Evolutionary conservation across 2,888 invertebrate genomes (phyloP), one percentile per base, ranked within the genome.

Genomic region (Caenorhabditis macrosperma): DNA sequence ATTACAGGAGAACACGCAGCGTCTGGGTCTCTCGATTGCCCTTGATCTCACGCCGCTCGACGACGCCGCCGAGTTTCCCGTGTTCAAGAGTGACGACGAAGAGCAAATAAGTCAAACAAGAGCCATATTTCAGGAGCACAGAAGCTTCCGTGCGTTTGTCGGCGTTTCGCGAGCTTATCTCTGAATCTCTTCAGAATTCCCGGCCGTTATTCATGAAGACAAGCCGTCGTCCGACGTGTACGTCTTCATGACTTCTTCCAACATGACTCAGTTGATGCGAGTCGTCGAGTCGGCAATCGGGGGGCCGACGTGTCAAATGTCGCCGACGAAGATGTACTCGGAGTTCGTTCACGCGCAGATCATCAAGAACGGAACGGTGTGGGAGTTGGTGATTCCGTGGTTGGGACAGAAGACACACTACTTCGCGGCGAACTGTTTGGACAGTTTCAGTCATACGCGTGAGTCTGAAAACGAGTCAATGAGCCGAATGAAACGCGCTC

Each of bases 1-100:
- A 24, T 59, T 80, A 17, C 50, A 82, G 84, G 77, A 77, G n/a
- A 81, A 82, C 59, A 69, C 71, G 1, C 84, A 84, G 77, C 50
- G 68, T 10, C 74, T 82, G 12, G 84, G 78, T 30, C 52, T 84
- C 15, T 76, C 60, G 9, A 63, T 72, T 28, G 57, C 66, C 17
- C 46, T 77, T 12, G 66, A 81, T 33, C 22, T 60, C 3, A 22
- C 38, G 2, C 48, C 54, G 1, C 63, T 84, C 15, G 48, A 76
- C 4, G 52, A 68, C 17, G 54, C 50, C 2, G 64, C 71, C 9
- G 52, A 78, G 12, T 82, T 81, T 54, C 82, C 84, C 4, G 75
- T 84, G 22, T 82, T 80, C 44, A 55, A 63, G 22, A 71, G 54
- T 22, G 72, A 84, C 26, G 78, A 84, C 4, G 57, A 60, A 7